Base-by-base conservation (phyloP, 1,140 invertebrate genomes). In the Arctopsyche grandis region DNA sequence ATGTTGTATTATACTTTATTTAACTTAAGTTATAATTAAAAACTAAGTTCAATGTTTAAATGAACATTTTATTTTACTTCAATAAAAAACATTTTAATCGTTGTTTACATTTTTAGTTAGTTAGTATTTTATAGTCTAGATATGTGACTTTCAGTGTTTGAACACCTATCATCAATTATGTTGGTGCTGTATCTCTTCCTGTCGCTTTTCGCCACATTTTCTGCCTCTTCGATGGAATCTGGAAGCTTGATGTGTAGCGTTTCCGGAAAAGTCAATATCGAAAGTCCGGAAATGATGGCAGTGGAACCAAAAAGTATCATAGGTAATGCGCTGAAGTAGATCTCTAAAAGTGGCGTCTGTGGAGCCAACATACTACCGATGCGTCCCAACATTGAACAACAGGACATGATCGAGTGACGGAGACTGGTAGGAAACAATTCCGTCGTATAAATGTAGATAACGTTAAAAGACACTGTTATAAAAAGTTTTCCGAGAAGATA, bases 201-300 rank as follows among this genome's bases (percentile, higher is more conserved):
- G 1, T 56, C 56, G 19, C 5, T 74, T 19, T 71, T 73, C 5
- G 29, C 88, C 44, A 92, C 88, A 75, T 87, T 87, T 84, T 91
- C 90, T 26, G 91, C 91, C 81, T 93, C 91, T 82, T 88, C 86
- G 1, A 93, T 85, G 0, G 91, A 91, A 84, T 92, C 91, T 4
- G 92, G 92, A 56, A 93, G 84, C 80, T 89, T 90, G 10, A 86
- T 88, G 22, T 89, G 88, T 19, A 90, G 81, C 0, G 91, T 93
- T 86, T 93, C 92, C 0, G 92, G 92, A 76, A 93, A 89, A 21
- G 88, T 82, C n/a, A 92, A 83, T 0, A 89, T 87, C n/a, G 91
- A 81, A 14, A 90, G n/a, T 4, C 89, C 89, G 24, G 91, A 89
- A 5, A 88, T 81, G 0, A 91, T 81, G 0, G 90, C 86, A 84